Percentiles rank a stretch among this genome's conserved stretches.
phyloP scores from a whole-genome alignment of 1,140 invertebrate species.

The Drosophila funebris region DNA sequence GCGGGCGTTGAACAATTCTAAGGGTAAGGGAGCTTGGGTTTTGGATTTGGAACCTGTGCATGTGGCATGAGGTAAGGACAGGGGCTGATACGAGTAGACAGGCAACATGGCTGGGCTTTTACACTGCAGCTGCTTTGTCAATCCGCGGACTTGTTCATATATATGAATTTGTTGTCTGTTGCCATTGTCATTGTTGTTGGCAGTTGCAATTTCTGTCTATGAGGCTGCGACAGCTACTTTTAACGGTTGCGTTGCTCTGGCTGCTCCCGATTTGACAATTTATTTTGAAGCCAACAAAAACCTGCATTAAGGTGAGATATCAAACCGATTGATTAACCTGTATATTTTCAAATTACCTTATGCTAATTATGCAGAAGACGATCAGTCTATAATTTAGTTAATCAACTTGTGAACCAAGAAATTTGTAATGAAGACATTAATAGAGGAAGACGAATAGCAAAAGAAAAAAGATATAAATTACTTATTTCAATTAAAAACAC shows the following conservation, averaged over 20 bases:
- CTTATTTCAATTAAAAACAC: slow-evolving; percentile 66
- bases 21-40: slow-evolving; percentile 1
- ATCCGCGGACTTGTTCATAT: slow-evolving; percentile 74
- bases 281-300: slow-evolving; percentile 9
- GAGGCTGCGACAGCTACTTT: slow-evolving; percentile 52
- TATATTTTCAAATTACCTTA: neutral
- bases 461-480: slow-evolving; percentile 18
- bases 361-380: no score
- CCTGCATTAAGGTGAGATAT: neutral
- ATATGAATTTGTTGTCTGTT: slow-evolving; percentile 77
- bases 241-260: slow-evolving; percentile 38
- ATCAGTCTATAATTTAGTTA: neutral
- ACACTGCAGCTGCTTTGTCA: slow-evolving; percentile 74
- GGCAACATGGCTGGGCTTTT: slow-evolving; percentile 70
- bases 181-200: slow-evolving; percentile 40
- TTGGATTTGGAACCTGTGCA: slow-evolving; percentile 1
- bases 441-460: neutral
- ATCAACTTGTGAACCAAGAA: neutral
- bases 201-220: slow-evolving; percentile 15
- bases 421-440: slow-evolving; percentile 55
- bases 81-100: slow-evolving; percentile 33
- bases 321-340: neutral
- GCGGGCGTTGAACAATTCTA: slow-evolving; percentile 27
- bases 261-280: no score
- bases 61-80: neutral